phyloP scores from a whole-genome alignment of 1,140 invertebrate species.

The Agraylea sexmaculata region DNA sequence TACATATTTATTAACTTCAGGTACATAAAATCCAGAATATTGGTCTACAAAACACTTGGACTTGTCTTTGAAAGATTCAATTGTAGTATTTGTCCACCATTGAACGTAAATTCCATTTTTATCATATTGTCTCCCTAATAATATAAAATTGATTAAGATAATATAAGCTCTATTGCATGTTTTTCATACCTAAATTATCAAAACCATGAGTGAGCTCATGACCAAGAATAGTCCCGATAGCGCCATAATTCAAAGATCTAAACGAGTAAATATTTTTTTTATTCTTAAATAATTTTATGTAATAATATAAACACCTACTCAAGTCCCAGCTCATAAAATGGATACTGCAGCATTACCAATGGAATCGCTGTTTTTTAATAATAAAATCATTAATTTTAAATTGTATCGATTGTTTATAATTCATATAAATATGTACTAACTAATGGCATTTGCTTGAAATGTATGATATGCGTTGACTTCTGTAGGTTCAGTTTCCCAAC shows the following conservation, averaged over 20 bases:
- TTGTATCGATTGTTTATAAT: not conserved
- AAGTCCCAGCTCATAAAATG: constrained; percentile 54
- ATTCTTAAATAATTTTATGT: not conserved
- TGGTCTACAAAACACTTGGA: constrained; percentile 82
- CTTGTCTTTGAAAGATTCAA: constrained; percentile 51
- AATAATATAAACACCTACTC: constrained; percentile 39
- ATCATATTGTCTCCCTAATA: constrained; percentile 56
- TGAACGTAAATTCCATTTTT: constrained; percentile 57
- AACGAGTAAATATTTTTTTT: constrained; percentile 20
- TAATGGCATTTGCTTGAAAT: constrained; percentile 61
- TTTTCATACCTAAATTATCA: constrained; percentile 58
- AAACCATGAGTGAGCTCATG: constrained; percentile 82
- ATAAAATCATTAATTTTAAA: not conserved
- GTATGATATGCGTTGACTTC: constrained; percentile 65
- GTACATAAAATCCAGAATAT: constrained; percentile 65
- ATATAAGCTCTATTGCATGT: too few relatives aligned
- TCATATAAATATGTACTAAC: constrained; percentile 38
- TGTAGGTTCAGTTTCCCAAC: constrained; percentile 57
- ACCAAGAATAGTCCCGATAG: constrained; percentile 66
- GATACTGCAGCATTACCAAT: constrained; percentile 60
- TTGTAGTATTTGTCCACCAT: constrained; percentile 80
- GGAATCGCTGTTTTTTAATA: constrained; percentile 49
- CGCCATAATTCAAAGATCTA: constrained; percentile 73
- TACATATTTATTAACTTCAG: constrained; percentile 46
- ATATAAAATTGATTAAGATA: constrained; percentile 9